Evolutionary conservation across 2,888 invertebrate species (phyloP), one percentile per base, ranked within the genome.

Genomic region (Lamellibrachia columna): DNA sequence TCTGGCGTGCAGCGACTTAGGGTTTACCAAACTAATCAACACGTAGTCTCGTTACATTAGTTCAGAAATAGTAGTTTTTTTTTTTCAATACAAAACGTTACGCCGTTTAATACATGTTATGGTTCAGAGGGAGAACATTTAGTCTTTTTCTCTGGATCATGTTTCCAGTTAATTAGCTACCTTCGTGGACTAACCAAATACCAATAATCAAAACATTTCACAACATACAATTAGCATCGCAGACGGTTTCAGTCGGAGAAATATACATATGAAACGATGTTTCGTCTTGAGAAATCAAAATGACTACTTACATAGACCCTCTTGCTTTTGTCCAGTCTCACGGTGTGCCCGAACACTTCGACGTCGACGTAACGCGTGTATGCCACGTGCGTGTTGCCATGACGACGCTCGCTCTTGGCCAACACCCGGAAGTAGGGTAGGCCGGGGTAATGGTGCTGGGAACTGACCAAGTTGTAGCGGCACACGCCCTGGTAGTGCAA

Each of bases 401-500:
- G 40, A 22, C 91, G 91, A 53, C n/a, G 91, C 58, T 91, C 91
- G 58, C 28, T 91, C 52, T 58, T 52, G 28, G 91, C 58, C 11
- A 53, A 55, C 53, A 91, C 58, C 40, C 40, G 40, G 58, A 91
- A 91, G 91, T 91, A 55, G 40, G 53, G 55, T 11, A 91, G 91
- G 6, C 3, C 53, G 53, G 55, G 91, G 55, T 53, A 91, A 11
- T 9, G 53, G 28, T 15, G 52, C 58, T 55, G 58, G 3, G 91
- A 28, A 40, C 55, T 53, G 53, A 53, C 91, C 91, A 91, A 53
- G n/a, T 91, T 53, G 91, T 91, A 91, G 53, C 55, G 53, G n/a
- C 91, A 91, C 91, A 91, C 58, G 15, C 91, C 91, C 58, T 91
- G 91, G 53, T 55, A 91, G 91, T 91, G 91, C 53, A 91, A 22